Evolutionary conservation across 2,888 invertebrate species (phyloP).

Genomic region (Cephus nigrinus): DNA sequence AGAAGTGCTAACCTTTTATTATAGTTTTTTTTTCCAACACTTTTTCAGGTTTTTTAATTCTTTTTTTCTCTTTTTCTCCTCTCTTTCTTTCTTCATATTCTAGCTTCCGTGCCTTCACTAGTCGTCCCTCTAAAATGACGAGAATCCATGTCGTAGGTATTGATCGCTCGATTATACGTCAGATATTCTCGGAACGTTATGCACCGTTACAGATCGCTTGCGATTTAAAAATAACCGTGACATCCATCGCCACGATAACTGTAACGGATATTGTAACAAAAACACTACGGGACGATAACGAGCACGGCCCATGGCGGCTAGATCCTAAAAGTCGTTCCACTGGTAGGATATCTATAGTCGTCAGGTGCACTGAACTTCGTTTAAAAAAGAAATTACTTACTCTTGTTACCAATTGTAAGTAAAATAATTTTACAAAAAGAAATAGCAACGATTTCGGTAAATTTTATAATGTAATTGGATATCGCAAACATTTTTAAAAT

Average conservation of each 20-base stretch:
- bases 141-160: neutral
- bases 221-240: neutral
- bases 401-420: too few relatives aligned
- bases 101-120: neutral
- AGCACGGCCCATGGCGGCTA: neutral
- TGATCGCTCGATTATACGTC: neutral
- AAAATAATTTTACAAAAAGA: too few relatives aligned
- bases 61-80: neutral
- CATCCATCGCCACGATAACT: neutral
- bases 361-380: neutral
- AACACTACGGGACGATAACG: neutral
- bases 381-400: neutral
- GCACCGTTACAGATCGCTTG: neutral
- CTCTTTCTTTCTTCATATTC: neutral
- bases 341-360: neutral
- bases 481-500: neutral
- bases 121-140: neutral
- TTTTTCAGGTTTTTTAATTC: neutral
- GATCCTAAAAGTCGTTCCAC: neutral
- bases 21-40: neutral
- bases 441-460: neutral
- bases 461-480: neutral
- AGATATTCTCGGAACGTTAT: neutral
- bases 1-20: neutral
- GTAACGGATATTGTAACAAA: neutral